Evolutionary conservation across 2,797 vertebrate species (phyloP).

Genomic region (Passerculus sandwichensis): DNA sequence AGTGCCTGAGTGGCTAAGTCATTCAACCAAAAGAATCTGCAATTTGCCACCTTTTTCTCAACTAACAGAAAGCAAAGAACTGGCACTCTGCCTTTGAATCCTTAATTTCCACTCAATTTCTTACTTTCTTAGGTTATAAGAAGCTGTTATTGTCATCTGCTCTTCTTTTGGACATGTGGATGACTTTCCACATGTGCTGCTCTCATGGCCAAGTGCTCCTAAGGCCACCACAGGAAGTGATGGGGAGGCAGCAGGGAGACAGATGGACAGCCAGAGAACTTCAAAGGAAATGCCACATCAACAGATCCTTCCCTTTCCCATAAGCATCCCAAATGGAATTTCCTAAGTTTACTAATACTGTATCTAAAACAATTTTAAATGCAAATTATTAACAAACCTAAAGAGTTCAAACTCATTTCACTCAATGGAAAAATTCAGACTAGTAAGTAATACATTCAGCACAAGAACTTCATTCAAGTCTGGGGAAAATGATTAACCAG

Average conservation of each 20-base stretch:
- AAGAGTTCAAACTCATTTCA: not conserved
- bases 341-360: slow-evolving; percentile 28
- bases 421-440: not conserved
- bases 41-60: not conserved
- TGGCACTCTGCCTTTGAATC: not conserved
- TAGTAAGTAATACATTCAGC: not conserved
- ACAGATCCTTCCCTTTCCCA: slow-evolving; percentile 33
- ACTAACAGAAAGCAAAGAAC: not conserved
- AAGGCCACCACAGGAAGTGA: slow-evolving; percentile 58
- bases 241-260: slow-evolving; percentile 63
- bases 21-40: not conserved
- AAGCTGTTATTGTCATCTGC: slow-evolving; percentile 19
- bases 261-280: slow-evolving; percentile 58
- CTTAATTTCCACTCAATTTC: not conserved
- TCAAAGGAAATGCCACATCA: slow-evolving; percentile 60
- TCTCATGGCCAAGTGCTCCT: slow-evolving; percentile 38
- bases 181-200: slow-evolving; percentile 51
- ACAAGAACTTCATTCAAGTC: not conserved
- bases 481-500: not conserved
- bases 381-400: not conserved
- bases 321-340: slow-evolving; percentile 43
- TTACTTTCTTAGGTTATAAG: not conserved
- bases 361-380: slow-evolving; percentile 16
- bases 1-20: not conserved
- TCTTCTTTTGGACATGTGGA: slow-evolving; percentile 4